Base-by-base conservation (phyloP, 1,140 invertebrate genomes). In the Zaprionus vittiger region DNA sequence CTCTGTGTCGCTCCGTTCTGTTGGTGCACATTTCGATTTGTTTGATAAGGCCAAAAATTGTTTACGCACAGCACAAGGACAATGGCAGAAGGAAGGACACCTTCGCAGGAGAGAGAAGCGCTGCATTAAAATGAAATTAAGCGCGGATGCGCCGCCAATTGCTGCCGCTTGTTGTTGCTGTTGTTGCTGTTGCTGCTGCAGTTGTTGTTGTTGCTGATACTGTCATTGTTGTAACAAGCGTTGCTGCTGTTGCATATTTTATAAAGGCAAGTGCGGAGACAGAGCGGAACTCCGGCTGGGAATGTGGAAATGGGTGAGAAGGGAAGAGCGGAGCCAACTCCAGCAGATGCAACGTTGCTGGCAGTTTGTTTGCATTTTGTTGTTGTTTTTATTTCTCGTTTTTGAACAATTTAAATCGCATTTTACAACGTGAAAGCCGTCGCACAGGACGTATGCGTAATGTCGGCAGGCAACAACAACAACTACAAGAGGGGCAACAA, bases 51-150 rank as follows among this genome's bases (percentile, higher is more conserved):
- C 73, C 52, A 31, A 69, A 80, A 82, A 80, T 80, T 77, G 81
- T 84, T 83, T 84, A 76, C 73, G 54, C 73, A 59, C 52, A 38
- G 64, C 73, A 80, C 67, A 77, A 79, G 76, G 81, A 83, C 80
- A 72, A 69, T 67, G 60, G 52, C 54, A 63, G 49, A 15, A 28
- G 44, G 66, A 20, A 2, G 62, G 6, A 22, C 17, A 41, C 41
- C 41, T 47, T 17, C 17, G 11, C 20, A 26, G 15, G 17, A 5
- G 47, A 11, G 20, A 12, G 31, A 11, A 5, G 66, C 67, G 70
- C 57, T 83, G 80, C 83, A 87, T 87, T 87, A 87, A 87, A 87
- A 87, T 81, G 73, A 87, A 83, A 87, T 87, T 87, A 87, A 87
- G 41, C 41, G 83, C 87, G 83, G 74, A 83, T 87, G 73, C 77